A percentile compares a stretch with the other conserved stretches of the same genome.
phyloP scores from a whole-genome alignment of 2,113 vertebrate genomes.

The Pollimyrus isidori region DNA sequence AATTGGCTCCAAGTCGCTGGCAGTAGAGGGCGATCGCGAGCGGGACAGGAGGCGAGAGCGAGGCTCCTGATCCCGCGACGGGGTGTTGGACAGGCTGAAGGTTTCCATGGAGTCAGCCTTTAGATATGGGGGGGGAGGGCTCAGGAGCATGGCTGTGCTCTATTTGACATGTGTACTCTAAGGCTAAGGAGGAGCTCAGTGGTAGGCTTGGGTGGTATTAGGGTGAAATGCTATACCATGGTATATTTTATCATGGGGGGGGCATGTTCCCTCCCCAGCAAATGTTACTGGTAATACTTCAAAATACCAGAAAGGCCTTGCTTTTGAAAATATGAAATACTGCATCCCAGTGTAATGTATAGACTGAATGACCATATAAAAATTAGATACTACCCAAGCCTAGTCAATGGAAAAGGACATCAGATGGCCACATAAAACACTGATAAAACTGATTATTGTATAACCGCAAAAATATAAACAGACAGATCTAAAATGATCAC shows the following conservation, averaged over 20 bases:
- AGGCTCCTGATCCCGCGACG: slow-evolving; percentile 73
- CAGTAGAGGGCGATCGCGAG: slow-evolving; percentile 78
- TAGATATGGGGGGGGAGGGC: not conserved
- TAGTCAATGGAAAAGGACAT: not conserved
- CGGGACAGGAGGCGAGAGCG: slow-evolving; percentile 75
- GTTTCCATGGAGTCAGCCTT: slow-evolving; percentile 86
- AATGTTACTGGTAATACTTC: not conserved
- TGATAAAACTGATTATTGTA: not conserved
- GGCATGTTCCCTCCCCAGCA: not conserved
- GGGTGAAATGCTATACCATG: not conserved
- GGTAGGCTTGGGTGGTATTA: not conserved
- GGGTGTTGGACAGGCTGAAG: slow-evolving; percentile 83
- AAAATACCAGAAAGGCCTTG: not conserved
- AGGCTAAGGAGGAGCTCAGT: not conserved
- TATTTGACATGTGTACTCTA: not conserved
- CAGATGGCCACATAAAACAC: not conserved
- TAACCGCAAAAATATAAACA: not conserved
- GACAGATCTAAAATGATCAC: not conserved
- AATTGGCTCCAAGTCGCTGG: slow-evolving; percentile 80
- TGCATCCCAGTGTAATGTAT: not conserved
- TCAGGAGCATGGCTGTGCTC: not conserved
- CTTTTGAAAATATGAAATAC: not conserved
- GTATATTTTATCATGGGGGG: not conserved
- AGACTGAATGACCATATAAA: not conserved
- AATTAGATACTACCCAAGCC: not conserved